Percentiles rank a stretch among this genome's conserved stretches.
Conservation (phyloP, 2,113 vertebrate species). For the Melanerpes formicivorus region DNA sequence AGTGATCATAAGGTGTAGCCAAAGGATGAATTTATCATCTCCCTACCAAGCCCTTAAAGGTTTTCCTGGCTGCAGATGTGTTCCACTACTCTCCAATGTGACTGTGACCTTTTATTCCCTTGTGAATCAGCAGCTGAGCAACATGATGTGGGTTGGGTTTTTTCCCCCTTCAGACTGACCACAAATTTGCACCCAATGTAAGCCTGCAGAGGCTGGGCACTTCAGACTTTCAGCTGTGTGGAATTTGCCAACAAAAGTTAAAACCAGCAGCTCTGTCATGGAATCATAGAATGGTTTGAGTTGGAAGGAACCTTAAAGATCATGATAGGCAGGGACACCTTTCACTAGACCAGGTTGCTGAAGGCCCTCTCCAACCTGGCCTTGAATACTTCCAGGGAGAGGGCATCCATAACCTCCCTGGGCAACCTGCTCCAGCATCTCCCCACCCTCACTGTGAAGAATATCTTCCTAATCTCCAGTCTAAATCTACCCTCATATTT, state of each 20-base stretch:
- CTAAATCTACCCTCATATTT: no score
- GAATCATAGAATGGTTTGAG: not conserved
- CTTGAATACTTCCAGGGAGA: no score
- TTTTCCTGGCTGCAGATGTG: not conserved
- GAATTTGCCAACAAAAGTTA: not conserved
- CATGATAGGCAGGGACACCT: no score
- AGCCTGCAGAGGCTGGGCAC: not conserved
- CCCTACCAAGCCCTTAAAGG: not conserved
- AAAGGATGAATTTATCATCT: not conserved
- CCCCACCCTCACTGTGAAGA: no score
- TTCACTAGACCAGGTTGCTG: no score
- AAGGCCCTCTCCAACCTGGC: no score
- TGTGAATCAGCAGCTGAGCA: not conserved
- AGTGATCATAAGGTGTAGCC: not conserved
- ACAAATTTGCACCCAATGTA: not conserved
- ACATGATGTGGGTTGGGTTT: not conserved
- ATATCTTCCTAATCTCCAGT: no score
- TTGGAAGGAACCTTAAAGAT: no score
- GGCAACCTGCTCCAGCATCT: no score
- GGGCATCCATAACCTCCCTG: no score
- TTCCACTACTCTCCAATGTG: not conserved
- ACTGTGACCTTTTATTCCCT: not conserved
- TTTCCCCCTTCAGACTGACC: not conserved
- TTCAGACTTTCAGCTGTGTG: not conserved
- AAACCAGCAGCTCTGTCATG: not conserved